These are phyloP conservation scores for Muscicapa striata DNA, from an alignment of 2,797 vertebrate genomes.

Conservation along the genomic window DNA sequence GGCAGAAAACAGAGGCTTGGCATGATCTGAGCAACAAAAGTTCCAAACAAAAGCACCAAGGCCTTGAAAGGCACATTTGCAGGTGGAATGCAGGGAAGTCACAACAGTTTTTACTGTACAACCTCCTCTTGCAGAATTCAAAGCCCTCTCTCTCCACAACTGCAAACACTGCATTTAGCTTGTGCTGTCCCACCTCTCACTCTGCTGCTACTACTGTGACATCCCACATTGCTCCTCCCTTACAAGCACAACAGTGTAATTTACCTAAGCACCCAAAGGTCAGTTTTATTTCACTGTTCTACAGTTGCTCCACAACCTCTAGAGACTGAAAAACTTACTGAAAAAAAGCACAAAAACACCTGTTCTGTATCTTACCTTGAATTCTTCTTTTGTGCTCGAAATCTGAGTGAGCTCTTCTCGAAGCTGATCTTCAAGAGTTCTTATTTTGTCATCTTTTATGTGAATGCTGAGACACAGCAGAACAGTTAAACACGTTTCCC, in stretches of 20 bases:
- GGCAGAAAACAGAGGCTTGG: neutral
- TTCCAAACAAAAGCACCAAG: neutral
- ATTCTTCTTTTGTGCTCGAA: constrained; percentile 76
- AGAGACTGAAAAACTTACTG: neutral
- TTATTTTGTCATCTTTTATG: constrained; percentile 80
- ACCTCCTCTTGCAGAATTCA: neutral
- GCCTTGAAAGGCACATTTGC: neutral
- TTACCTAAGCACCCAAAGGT: neutral
- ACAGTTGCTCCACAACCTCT: neutral
- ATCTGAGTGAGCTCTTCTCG: constrained; percentile 66
- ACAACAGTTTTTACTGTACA: neutral
- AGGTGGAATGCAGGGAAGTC: neutral
- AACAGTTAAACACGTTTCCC: neutral
- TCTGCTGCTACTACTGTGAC: neutral
- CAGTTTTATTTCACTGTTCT: neutral
- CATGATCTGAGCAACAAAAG: neutral
- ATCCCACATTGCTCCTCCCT: neutral
- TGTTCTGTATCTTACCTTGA: constrained; percentile 65
- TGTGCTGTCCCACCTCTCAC: neutral
- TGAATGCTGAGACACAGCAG: constrained; percentile 63
- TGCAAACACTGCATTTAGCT: neutral
- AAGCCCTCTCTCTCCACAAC: neutral
- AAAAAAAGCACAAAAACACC: neutral
- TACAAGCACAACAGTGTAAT: neutral
- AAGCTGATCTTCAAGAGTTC: constrained; percentile 78